phyloP scores from a whole-genome alignment of 2,113 vertebrate genomes.

The Notothenia coriiceps region DNA sequence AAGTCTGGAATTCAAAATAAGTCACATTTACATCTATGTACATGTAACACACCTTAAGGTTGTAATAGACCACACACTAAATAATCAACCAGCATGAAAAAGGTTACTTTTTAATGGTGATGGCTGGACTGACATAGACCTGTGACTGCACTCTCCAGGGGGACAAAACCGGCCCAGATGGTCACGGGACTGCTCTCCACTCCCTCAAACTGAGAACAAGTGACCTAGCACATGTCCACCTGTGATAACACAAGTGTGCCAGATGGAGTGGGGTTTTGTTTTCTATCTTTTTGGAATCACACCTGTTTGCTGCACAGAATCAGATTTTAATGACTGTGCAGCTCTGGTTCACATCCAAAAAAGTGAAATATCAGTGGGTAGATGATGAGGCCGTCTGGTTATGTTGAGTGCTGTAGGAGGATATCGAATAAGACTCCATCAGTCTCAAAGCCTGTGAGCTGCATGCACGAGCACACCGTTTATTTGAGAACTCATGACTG shows the following conservation, averaged over 20 bases:
- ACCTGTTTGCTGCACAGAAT: slow-evolving; percentile 56
- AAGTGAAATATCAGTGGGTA: slow-evolving; percentile 47
- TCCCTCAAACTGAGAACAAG: slow-evolving; percentile 58
- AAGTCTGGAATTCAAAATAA: slow-evolving; percentile 16
- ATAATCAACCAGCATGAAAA: slow-evolving; percentile 8
- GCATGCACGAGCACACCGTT: slow-evolving; percentile 8
- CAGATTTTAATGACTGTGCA: slow-evolving; percentile 57
- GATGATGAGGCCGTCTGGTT: slow-evolving; percentile 49
- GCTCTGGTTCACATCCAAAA: slow-evolving; percentile 56
- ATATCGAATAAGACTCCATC: slow-evolving; percentile 24
- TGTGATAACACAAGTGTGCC: slow-evolving; percentile 59
- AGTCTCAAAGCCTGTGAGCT: slow-evolving; percentile 16
- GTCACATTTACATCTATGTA: slow-evolving; percentile 19
- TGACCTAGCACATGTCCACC: slow-evolving; percentile 66
- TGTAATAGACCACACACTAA: slow-evolving; percentile 6
- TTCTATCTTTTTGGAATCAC: slow-evolving; percentile 57
- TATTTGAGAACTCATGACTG: slow-evolving; percentile 10
- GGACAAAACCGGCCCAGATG: slow-evolving; percentile 64
- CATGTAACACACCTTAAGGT: slow-evolving; percentile 14
- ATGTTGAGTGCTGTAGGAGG: slow-evolving; percentile 35
- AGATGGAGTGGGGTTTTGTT: slow-evolving; percentile 65
- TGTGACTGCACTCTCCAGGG: slow-evolving; percentile 28
- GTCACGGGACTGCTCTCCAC: slow-evolving; percentile 20
- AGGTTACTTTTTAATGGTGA: slow-evolving; percentile 15
- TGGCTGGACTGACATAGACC: slow-evolving; percentile 31